Evolutionary conservation across 2,888 invertebrate species (phyloP), one percentile per base, ranked within the genome.

Genomic region (Oligia strigilis): DNA sequence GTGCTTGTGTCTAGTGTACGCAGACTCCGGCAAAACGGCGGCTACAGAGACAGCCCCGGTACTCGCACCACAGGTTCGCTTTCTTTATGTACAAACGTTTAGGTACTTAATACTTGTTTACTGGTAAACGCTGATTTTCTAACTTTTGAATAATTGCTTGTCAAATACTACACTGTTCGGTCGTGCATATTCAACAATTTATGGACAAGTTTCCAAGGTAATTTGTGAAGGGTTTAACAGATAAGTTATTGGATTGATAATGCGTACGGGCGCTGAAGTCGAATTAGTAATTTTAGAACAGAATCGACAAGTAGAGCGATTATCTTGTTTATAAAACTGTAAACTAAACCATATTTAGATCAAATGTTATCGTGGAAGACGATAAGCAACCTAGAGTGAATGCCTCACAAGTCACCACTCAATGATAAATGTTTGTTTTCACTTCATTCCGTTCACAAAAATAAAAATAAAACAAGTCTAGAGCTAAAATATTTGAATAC

Each of bases 11-110:
- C 93, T 96, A 95, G 95, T 90, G 92, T 87, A 88, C 89, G 84
- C 90, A 87, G 91, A 95, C 91, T 94, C 92, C 94, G 91, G 91
- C 96, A 97, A 95, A 91, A 97, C 97, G 97, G 97, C 96, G 93
- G 92, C 95, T 87, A 93, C 94, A 88, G 95, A 95, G 90, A 89
- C 95, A 89, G 93, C 93, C 84, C 82, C 90, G 93, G 94, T 93
- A 92, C 95, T 94, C 89, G 94, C 95, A 93, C 95, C 95, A 94
- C 95, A 96, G 96, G 96, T 96, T 94, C 85, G 93, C 91, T 90
- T 90, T 90, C 84, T 80, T 88, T 82, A 82, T 36, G 40, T 77
- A 84, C 74, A 79, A 87, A 82, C 80, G 76, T 82, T 89, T 76
- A 29, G 29, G 29, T 29, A 86, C 78, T 83, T 62, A 80, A 77